Percentiles rank a stretch among this genome's conserved stretches.
Conservation (phyloP, 2,888 invertebrate genomes). For the Drosophila monieri region DNA sequence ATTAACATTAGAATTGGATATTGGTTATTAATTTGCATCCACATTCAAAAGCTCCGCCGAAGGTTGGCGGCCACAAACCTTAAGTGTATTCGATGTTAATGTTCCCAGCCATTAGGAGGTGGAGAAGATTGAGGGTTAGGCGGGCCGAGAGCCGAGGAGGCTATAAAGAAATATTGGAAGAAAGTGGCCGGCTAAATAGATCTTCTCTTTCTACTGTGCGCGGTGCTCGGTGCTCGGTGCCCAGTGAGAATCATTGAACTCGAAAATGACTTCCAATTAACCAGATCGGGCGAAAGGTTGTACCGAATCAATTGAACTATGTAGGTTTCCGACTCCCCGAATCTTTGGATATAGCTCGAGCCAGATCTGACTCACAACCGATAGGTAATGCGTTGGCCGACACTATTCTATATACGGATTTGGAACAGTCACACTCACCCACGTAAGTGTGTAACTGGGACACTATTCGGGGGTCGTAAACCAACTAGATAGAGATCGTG, state of each 20-base stretch:
- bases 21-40: constrained; percentile 74
- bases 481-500: constrained; percentile 34
- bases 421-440: constrained; percentile 39
- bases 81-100: constrained; percentile 27
- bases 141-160: neutral
- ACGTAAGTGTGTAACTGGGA: constrained; percentile 66
- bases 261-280: constrained; percentile 55
- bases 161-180: constrained; percentile 41
- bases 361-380: constrained; percentile 22
- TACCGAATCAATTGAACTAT: constrained; percentile 20
- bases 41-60: constrained; percentile 66
- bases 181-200: constrained; percentile 51
- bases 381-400: constrained; percentile 25
- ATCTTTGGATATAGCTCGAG: neutral
- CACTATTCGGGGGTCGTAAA: constrained; percentile 69
- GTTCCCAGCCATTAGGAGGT: constrained; percentile 1
- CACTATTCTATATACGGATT: constrained; percentile 37
- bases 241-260: constrained; percentile 36
- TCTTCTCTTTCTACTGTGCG: constrained; percentile 11
- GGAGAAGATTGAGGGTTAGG: neutral
- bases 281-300: constrained; percentile 41
- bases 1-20: constrained; percentile 70
- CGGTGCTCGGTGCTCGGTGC: neutral
- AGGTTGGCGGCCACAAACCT: constrained; percentile 5
- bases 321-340: neutral